Conservation (phyloP, 2,113 vertebrate genomes). For the Clarias magur region DNA sequence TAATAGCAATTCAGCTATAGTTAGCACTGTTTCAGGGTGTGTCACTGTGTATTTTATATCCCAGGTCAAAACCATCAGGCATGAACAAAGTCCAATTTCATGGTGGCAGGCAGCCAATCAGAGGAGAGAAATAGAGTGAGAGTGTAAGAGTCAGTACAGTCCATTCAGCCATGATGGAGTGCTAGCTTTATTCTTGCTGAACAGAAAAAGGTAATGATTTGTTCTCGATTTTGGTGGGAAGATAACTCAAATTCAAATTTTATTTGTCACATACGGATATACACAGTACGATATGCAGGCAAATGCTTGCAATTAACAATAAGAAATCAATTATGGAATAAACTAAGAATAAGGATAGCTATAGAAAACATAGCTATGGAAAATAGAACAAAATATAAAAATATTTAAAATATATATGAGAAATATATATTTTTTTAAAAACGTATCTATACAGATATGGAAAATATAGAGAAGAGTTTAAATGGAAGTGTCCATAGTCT, state of each 20-base stretch:
- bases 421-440: no score
- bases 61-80: background rate
- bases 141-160: background rate
- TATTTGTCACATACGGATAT: no score
- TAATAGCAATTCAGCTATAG: background rate
- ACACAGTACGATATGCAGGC: no score
- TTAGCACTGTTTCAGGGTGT: background rate
- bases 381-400: no score
- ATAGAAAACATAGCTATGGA: no score
- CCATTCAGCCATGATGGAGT: background rate
- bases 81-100: constrained; percentile 1
- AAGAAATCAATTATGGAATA: no score
- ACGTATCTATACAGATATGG: no score
- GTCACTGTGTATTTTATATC: background rate
- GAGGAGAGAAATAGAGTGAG: background rate
- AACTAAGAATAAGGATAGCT: no score
- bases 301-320: no score
- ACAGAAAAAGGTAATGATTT: background rate
- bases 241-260: background rate
- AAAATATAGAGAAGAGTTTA: no score
- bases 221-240: background rate
- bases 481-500: no score
- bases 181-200: background rate
- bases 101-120: background rate
- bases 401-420: no score